A percentile compares a stretch with the other conserved stretches of the same genome.
Conservation (phyloP, 2,888 invertebrate genomes). For the Euclidia mi region DNA sequence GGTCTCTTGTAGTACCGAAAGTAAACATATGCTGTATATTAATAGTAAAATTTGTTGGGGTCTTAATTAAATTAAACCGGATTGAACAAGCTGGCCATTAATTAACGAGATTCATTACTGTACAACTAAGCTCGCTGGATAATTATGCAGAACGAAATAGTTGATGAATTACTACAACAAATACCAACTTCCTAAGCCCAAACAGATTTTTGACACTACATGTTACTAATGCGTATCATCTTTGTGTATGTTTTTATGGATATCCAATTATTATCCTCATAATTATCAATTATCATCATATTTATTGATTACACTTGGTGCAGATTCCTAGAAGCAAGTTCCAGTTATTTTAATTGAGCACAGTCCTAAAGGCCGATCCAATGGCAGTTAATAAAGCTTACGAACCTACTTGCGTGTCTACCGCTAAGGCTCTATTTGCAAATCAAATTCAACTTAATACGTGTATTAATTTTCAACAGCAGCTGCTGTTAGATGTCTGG, state of each 20-base stretch:
- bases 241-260: conserved; percentile 59
- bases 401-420: conserved; percentile 66
- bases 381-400: conserved; percentile 61
- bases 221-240: conserved; percentile 34
- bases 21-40: conserved; percentile 49
- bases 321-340: conserved; percentile 70
- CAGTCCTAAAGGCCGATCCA: conserved; percentile 59
- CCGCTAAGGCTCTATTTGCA: conserved; percentile 71
- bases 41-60: conserved; percentile 48
- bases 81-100: conserved; percentile 43
- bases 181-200: conserved; percentile 18
- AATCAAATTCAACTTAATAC: conserved; percentile 76
- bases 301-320: conserved; percentile 46
- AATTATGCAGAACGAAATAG: conserved; percentile 39
- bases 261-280: no score
- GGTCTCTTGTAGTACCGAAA: conserved; percentile 46
- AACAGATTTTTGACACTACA: conserved; percentile 22
- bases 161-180: conserved; percentile 39
- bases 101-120: conserved; percentile 46
- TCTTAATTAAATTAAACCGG: conserved; percentile 62
- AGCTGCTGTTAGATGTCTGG: conserved; percentile 67
- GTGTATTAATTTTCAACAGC: conserved; percentile 73
- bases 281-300: conserved; percentile 68
- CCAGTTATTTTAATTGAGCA: conserved; percentile 72
- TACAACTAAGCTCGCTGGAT: conserved; percentile 27